A percentile compares a stretch with the other conserved stretches of the same genome.
Evolutionary conservation across 2,797 vertebrate genomes (phyloP).

Genomic region (Clarias fuscus): DNA sequence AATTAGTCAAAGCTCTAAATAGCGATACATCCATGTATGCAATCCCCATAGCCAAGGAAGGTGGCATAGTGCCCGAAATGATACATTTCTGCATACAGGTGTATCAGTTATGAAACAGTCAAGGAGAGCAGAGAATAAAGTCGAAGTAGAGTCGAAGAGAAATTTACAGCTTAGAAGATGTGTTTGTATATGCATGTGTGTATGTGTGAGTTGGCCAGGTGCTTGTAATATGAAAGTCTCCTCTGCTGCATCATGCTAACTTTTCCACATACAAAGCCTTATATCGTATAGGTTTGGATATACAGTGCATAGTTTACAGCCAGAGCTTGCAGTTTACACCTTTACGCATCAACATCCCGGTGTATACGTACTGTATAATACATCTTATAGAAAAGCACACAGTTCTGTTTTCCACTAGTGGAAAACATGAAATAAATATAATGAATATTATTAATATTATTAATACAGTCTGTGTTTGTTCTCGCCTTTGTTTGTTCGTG

Average conservation of each 20-base stretch:
- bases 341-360: conserved; percentile 64
- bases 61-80: conserved; percentile 40
- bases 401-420: conserved; percentile 32
- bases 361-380: conserved; percentile 64
- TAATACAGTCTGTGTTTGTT: conserved; percentile 34
- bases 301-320: conserved; percentile 87
- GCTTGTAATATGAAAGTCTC: conserved; percentile 39
- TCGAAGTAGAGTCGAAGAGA: conserved; percentile 24
- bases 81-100: conserved; percentile 36
- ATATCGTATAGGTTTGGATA: conserved; percentile 70
- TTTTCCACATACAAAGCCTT: conserved; percentile 60
- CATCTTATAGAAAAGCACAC: conserved; percentile 55
- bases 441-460: conserved; percentile 1
- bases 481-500: conserved; percentile 31
- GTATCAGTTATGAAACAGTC: conserved; percentile 38
- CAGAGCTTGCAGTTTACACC: conserved; percentile 69
- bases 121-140: conserved; percentile 21
- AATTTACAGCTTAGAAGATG: not conserved
- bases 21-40: conserved; percentile 36
- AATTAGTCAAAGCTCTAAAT: conserved; percentile 38
- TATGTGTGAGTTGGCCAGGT: not conserved
- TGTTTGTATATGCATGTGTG: not conserved
- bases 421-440: conserved; percentile 19
- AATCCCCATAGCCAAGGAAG: conserved; percentile 52
- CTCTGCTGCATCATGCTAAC: conserved; percentile 70